These are phyloP conservation scores for Selene dorsalis DNA, from an alignment of 2,797 vertebrate genomes.

Conservation along the genomic window DNA sequence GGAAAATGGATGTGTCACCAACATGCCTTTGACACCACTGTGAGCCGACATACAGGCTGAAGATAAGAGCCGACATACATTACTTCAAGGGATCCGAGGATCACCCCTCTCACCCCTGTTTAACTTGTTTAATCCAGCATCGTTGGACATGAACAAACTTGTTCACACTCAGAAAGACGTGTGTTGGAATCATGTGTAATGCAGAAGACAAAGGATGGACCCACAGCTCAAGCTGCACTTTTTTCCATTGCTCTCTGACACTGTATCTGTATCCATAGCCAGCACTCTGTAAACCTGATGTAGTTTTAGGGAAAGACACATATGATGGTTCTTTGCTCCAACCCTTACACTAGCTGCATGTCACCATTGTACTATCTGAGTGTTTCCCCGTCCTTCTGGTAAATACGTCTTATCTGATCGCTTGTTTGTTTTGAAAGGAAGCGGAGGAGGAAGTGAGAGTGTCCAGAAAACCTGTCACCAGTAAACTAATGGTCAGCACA, in stretches of 20 bases:
- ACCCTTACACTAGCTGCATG: background rate
- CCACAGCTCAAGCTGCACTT: background rate
- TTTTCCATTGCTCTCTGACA: background rate
- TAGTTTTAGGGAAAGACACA: background rate
- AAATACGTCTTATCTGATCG: background rate
- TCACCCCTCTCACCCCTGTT: slow-evolving; percentile 1
- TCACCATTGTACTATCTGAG: background rate
- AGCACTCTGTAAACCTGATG: background rate
- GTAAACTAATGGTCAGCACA: background rate
- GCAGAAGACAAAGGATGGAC: no score
- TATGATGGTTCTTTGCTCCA: background rate
- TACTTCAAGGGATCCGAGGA: background rate
- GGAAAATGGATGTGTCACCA: slow-evolving; percentile 57
- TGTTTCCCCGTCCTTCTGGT: background rate
- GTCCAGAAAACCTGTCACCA: background rate
- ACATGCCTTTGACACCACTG: slow-evolving; percentile 46
- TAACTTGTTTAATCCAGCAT: background rate
- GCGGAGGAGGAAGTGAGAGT: background rate
- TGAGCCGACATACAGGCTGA: slow-evolving; percentile 48
- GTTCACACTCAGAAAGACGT: background rate
- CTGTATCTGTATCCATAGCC: background rate
- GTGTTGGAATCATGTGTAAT: no score
- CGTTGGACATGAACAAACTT: slow-evolving; percentile 3
- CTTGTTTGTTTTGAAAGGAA: background rate
- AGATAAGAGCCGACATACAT: slow-evolving; percentile 45